These are phyloP conservation scores for Tetraodon nigroviridis DNA, from an alignment of 2,113 vertebrate genomes.

Conservation along the genomic window DNA sequence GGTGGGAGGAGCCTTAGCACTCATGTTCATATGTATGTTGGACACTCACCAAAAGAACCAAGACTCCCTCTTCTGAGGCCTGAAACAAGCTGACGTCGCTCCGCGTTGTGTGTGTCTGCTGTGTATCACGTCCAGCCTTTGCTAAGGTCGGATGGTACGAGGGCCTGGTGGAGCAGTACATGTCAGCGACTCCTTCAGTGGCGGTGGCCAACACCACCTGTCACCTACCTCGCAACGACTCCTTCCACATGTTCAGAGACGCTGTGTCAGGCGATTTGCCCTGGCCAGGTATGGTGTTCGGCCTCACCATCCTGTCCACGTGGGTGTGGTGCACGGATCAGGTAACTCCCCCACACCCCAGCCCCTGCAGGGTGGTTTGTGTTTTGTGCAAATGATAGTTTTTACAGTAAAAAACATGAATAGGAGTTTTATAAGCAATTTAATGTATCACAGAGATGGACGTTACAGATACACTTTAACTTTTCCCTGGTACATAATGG, in stretches of 20 bases:
- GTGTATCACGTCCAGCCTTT: conserved; percentile 75
- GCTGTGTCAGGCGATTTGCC: conserved; percentile 81
- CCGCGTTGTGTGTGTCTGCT: neutral
- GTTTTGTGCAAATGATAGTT: no score
- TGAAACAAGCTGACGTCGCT: no score
- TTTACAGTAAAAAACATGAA: no score
- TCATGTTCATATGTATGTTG: conserved; percentile 88
- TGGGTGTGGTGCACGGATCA: conserved; percentile 98
- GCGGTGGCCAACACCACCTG: conserved; percentile 88
- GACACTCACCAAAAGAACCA: no score
- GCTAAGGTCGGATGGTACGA: conserved; percentile 89
- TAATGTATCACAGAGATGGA: no score
- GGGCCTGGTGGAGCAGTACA: conserved; percentile 83
- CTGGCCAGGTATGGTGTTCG: conserved; percentile 92
- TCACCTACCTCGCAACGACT: conserved; percentile 82
- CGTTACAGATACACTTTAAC: no score
- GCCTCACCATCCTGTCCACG: conserved; percentile 87
- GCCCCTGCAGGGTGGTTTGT: no score
- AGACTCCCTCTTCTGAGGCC: conserved; percentile 85
- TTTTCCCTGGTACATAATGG: no score
- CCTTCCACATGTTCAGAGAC: conserved; percentile 88
- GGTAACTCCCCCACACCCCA: conserved; percentile 69
- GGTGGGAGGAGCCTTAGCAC: conserved; percentile 83
- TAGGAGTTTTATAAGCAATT: no score
- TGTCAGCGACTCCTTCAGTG: conserved; percentile 76